Evolutionary conservation across 2,888 invertebrate species (phyloP).

Genomic region (Chalcis sispes): DNA sequence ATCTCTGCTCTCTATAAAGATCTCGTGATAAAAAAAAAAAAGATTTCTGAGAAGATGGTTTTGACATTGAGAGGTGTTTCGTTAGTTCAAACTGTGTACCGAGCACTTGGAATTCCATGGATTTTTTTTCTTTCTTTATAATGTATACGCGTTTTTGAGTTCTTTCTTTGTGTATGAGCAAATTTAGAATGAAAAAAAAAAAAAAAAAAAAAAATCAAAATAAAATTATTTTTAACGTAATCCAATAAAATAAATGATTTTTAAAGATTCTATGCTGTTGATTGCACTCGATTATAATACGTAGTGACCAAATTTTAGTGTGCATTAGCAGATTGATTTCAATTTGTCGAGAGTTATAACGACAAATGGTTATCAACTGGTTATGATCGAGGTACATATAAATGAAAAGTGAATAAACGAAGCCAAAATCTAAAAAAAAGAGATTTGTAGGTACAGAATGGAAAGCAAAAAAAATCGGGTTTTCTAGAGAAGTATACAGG

Average conservation of each 20-base stretch:
- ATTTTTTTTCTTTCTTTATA: not conserved
- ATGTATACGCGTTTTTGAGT: not conserved
- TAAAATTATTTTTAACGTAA: no score
- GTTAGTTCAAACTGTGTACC: not conserved
- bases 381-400: no score
- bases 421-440: not conserved
- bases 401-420: not conserved
- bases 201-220: no score
- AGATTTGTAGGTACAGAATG: slow-evolving; percentile 2
- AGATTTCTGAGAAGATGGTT: slow-evolving; percentile 41
- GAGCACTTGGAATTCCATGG: slow-evolving; percentile 11
- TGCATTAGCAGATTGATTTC: no score
- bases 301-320: no score
- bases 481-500: not conserved
- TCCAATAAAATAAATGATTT: no score
- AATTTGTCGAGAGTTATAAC: no score
- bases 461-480: slow-evolving; percentile 14
- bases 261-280: no score
- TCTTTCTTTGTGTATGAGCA: not conserved
- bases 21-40: slow-evolving; percentile 33
- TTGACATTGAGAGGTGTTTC: slow-evolving; percentile 28
- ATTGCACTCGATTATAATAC: no score
- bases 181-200: not conserved
- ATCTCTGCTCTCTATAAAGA: slow-evolving; percentile 39
- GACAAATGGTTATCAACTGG: no score